Evolutionary conservation across 2,797 vertebrate genomes (phyloP), one percentile per base, ranked within the genome.

Genomic region (Glyptemys insculpta): DNA sequence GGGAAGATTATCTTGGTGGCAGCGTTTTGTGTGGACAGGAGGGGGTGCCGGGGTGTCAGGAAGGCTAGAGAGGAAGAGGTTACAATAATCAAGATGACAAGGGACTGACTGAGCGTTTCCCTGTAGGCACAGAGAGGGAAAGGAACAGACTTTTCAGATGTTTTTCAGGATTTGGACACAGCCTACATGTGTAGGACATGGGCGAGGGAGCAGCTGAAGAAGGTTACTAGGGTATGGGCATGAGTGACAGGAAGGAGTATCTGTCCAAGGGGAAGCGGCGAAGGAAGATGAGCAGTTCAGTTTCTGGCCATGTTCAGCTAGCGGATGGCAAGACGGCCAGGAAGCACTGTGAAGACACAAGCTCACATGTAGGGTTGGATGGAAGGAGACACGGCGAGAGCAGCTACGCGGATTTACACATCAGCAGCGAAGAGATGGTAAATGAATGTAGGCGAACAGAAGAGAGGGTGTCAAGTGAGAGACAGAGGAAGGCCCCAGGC

Each of bases 291-390:
- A 92, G 85, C 74, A 95, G 91, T 89, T 86, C 88, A 68, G 85
- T 0, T 27, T 83, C 90, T 93, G 59, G 83, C 95, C 92, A 91
- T 41, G 95, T 93, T 83, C 83, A 1, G 85, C 68, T 88, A 94
- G 92, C 84, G 79, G 93, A 97, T 8, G 25, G 94, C 92, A 96
- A 88, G 92, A 96, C 92, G 91, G 91, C 65, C 96, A 96, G 92
- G 94, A 84, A 44, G 96, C 94, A 95, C 87, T 93, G 94, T 96
- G 89, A 85, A 93, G 96, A 94, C 96, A 79, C 74, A 86, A 94
- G 86, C 94, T 81, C 95, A 96, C 94, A 91, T 88, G 94, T 96
- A 94, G 96, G 93, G 95, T 96, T 95, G 95, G 94, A 97, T 94
- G 96, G 92, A 96, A 62, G 54, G 88, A 93, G 96, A 95, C 94